These are phyloP conservation scores for Pteria penguin DNA, from an alignment of 2,888 invertebrate species.

Conservation along the genomic window DNA sequence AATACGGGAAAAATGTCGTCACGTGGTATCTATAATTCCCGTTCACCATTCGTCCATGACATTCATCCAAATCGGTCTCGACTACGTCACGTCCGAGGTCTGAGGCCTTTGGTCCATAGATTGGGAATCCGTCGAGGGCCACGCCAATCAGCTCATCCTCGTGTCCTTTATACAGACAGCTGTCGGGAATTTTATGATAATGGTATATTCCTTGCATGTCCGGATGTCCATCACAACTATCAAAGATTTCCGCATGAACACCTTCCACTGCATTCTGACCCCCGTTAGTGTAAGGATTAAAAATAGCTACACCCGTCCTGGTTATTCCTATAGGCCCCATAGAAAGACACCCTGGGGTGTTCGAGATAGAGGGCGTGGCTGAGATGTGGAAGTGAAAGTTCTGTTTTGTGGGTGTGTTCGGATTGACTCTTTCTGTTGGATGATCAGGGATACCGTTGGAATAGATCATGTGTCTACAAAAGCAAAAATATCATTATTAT, in stretches of 20 bases:
- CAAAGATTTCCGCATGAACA: constrained; percentile 37
- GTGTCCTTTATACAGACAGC: constrained; percentile 36
- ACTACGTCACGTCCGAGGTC: constrained; percentile 7
- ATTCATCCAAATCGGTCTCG: constrained; percentile 43
- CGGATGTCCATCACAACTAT: constrained; percentile 51
- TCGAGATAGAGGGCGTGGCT: background rate
- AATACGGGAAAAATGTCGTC: constrained; percentile 47
- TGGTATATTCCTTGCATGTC: constrained; percentile 44
- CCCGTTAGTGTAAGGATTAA: constrained; percentile 15
- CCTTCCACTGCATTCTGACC: constrained; percentile 39
- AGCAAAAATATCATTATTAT: background rate
- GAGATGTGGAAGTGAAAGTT: constrained; percentile 21
- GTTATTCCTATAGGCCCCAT: constrained; percentile 34
- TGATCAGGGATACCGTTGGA: constrained; percentile 37
- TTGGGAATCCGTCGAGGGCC: constrained; percentile 52
- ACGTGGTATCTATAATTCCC: constrained; percentile 50
- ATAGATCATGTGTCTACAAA: constrained; percentile 19
- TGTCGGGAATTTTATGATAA: constrained; percentile 49
- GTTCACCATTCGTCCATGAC: constrained; percentile 46
- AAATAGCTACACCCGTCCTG: constrained; percentile 40
- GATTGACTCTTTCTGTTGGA: constrained; percentile 13
- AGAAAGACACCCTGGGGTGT: constrained; percentile 20
- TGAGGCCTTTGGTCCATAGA: constrained; percentile 44
- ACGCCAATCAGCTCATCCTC: constrained; percentile 50
- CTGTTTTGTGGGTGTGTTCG: constrained; percentile 24